Percentiles rank a stretch among this genome's conserved stretches.
Conservation (phyloP, 2,888 invertebrate species). For the Coenonympha arcania region DNA sequence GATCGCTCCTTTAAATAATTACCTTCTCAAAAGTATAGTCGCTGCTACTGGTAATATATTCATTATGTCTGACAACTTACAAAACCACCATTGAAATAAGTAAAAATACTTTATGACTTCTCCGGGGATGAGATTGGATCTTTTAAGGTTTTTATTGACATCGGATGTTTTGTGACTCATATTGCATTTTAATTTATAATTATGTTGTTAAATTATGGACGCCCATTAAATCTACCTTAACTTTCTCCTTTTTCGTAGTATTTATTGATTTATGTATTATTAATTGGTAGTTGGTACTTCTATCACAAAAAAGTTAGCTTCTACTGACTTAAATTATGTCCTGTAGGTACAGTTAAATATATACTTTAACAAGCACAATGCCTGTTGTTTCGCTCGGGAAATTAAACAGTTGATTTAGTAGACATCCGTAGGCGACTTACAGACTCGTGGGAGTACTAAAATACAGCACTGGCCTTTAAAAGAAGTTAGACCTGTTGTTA, state of each 20-base stretch:
- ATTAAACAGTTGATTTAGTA: conserved; percentile 18
- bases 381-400: conserved; percentile 11
- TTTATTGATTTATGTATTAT: conserved; percentile 33
- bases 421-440: conserved; percentile 18
- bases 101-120: conserved; percentile 61
- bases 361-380: neutral
- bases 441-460: conserved; percentile 16
- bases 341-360: neutral
- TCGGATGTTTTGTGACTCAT: conserved; percentile 31
- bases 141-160: conserved; percentile 38
- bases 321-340: too few relatives aligned
- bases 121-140: conserved; percentile 46
- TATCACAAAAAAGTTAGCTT: too few relatives aligned
- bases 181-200: conserved; percentile 6
- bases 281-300: too few relatives aligned
- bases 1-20: conserved; percentile 71
- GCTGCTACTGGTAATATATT: conserved; percentile 72
- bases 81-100: conserved; percentile 65
- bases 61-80: conserved; percentile 69
- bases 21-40: conserved; percentile 67
- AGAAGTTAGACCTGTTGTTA: neutral
- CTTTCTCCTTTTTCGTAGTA: neutral
- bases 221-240: neutral
- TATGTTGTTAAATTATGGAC: conserved; percentile 4
- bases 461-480: conserved; percentile 3